Evolutionary conservation across 2,888 invertebrate species (phyloP), one percentile per base, ranked within the genome.

Genomic region (Drosophila falleni): DNA sequence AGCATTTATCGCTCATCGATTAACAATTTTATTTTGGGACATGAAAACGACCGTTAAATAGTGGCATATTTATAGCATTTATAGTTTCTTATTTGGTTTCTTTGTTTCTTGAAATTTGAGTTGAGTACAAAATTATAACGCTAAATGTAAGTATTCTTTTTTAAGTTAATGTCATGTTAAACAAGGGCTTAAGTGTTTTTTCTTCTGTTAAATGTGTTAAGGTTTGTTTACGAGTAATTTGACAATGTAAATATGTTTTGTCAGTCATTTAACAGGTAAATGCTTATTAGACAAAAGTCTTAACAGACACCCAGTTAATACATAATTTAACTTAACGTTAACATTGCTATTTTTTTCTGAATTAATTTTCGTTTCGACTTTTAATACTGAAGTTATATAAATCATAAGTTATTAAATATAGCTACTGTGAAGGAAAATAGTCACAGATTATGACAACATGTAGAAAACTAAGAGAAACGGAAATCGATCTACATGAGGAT

Each of bases 31-130:
- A 8, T 29, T 29, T 16, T 23, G 50, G 13, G 16, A 39, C 35
- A 39, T 49, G 31, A 39, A 44, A 70, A 60, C 64, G 16, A 56
- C 1, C 13, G 35, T 62, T 50, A 49, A 31, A 44, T 65, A 65
- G 59, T 73, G 65, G 62, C 60, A 70, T 73, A 78, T 77, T 77
- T 50, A 77, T 73, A 78, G 74, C 29, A 65, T 69, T 76, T 62
- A 70, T 73, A 78, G 51, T 42, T 70, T 62, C 54, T 55, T 37
- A 42, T 67, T 71, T 23, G 6, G 13, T 39, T 53, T 62, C 59
- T 33, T 29, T 6, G 39, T 44, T 61, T 58, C 50, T 59, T 62
- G 58, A 46, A 71, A 59, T 39, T 67, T 35, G 13, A 61, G 44
- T 68, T 61, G 19, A 59, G 51, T 69, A 73, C 47, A 60, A 78